These are phyloP conservation scores for Salvelinus alpinus DNA, from an alignment of 2,113 vertebrate genomes.

Conservation along the genomic window DNA sequence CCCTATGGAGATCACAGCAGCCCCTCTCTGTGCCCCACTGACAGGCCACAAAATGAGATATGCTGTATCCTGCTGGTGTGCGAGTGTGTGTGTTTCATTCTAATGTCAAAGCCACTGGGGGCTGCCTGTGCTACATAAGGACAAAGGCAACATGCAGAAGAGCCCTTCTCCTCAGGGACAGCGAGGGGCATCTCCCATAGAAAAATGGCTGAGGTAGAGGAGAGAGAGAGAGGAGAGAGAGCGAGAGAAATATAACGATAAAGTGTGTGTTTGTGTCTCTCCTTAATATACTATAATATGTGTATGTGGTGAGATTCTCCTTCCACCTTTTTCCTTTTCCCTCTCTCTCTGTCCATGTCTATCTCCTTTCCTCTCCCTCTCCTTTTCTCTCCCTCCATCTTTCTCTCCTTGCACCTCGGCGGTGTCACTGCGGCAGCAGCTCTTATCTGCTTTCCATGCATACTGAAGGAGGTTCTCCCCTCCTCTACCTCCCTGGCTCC, in stretches of 20 bases:
- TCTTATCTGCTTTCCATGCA: conserved; percentile 25
- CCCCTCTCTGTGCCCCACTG: conserved; percentile 32
- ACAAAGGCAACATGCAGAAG: conserved; percentile 2
- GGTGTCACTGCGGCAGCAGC: conserved; percentile 9
- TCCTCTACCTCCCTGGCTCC: conserved; percentile 7
- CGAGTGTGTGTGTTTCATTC: conserved; percentile 23
- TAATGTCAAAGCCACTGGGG: conserved; percentile 48
- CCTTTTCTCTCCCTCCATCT: neutral
- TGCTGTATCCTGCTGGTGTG: conserved; percentile 9
- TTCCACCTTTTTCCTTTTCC: neutral
- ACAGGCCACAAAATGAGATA: conserved; percentile 39
- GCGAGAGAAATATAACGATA: neutral
- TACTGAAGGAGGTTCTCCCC: conserved; percentile 14
- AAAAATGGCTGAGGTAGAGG: neutral
- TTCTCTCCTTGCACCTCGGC: conserved; percentile 4
- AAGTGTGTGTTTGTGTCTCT: neutral
- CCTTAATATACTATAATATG: neutral
- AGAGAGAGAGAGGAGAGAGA: neutral
- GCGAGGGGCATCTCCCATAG: no score
- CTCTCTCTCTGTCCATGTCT: neutral
- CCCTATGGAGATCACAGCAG: conserved; percentile 31
- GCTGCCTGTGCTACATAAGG: conserved; percentile 25
- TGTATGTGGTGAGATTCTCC: neutral
- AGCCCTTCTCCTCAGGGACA: conserved; percentile 4
- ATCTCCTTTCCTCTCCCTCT: conserved; percentile 1